Percentiles rank a stretch among this genome's conserved stretches.
phyloP scores from a whole-genome alignment of 2,113 vertebrate genomes.

The Herpetotheres cachinnans region DNA sequence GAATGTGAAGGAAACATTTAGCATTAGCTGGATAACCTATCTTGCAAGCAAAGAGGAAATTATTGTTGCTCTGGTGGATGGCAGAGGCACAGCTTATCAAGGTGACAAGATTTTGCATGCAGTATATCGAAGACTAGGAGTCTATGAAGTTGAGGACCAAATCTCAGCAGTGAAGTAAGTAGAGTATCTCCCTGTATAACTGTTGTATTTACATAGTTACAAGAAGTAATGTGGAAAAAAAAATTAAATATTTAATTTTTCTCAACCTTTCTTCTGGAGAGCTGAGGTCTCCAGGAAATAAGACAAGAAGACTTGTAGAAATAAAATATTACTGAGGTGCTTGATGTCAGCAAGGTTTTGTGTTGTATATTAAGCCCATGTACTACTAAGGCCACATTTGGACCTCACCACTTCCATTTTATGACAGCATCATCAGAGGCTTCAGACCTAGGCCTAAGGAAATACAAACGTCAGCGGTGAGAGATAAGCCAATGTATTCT shows the following conservation, averaged over 20 bases:
- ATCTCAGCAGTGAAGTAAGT: constrained; percentile 81
- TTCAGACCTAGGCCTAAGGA: not conserved
- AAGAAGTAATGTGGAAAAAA: not conserved
- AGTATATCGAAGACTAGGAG: constrained; percentile 79
- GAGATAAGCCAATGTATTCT: not conserved
- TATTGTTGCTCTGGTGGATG: constrained; percentile 80
- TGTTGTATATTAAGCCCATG: not conserved
- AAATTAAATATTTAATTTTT: not conserved
- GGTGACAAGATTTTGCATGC: constrained; percentile 80
- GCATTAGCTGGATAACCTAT: constrained; percentile 78
- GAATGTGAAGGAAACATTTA: constrained; percentile 74
- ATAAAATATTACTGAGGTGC: not conserved
- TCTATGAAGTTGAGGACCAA: constrained; percentile 82
- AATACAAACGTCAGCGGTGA: not conserved
- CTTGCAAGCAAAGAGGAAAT: constrained; percentile 81
- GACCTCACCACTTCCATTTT: not conserved
- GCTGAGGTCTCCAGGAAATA: not conserved
- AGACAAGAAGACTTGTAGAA: not conserved
- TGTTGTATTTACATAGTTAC: not conserved
- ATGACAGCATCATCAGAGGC: not conserved
- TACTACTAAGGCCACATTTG: not conserved
- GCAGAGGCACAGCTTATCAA: constrained; percentile 81
- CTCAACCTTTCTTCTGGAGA: not conserved
- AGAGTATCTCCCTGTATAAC: not conserved
- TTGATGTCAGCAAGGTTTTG: not conserved